phyloP scores from a whole-genome alignment of 2,113 vertebrate genomes.

The Phyllostomus discolor region DNA sequence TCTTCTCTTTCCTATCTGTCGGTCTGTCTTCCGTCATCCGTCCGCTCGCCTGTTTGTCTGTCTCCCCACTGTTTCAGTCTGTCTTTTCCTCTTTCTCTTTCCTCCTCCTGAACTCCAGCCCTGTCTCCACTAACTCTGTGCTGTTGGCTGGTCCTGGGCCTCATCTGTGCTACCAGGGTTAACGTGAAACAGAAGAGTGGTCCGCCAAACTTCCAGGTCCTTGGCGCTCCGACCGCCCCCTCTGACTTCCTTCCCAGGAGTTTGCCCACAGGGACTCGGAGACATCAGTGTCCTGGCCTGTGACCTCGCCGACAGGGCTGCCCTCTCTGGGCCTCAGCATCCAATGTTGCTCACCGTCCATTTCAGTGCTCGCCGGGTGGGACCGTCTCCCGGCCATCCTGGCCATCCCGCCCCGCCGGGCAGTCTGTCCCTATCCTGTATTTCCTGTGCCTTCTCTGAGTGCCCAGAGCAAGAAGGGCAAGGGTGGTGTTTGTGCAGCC shows the following conservation, averaged over 20 bases:
- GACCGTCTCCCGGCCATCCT: not conserved
- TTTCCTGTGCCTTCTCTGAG: not conserved
- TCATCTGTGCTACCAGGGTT: not conserved
- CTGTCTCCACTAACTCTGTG: not conserved
- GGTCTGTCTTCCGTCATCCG: not conserved
- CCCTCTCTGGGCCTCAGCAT: slow-evolving; percentile 47
- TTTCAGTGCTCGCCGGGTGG: not conserved
- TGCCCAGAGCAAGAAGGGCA: not conserved
- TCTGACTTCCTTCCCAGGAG: rapidly evolving
- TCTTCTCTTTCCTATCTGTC: not conserved
- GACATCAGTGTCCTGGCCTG: slow-evolving; percentile 52
- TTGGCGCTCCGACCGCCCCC: rapidly evolving
- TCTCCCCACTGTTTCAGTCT: not conserved
- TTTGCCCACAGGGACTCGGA: not conserved
- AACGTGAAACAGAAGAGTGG: not conserved
- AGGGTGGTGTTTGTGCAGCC: not conserved
- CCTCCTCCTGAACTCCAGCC: not conserved
- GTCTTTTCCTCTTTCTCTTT: not conserved
- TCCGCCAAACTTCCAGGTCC: not conserved
- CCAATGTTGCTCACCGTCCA: not conserved
- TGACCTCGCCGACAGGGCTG: slow-evolving; percentile 83
- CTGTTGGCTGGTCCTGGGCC: not conserved
- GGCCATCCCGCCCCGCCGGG: not conserved
- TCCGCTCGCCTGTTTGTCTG: not conserved
- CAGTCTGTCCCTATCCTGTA: not conserved